Evolutionary conservation across 2,797 vertebrate genomes (phyloP).

Genomic region (Agapornis canus): DNA sequence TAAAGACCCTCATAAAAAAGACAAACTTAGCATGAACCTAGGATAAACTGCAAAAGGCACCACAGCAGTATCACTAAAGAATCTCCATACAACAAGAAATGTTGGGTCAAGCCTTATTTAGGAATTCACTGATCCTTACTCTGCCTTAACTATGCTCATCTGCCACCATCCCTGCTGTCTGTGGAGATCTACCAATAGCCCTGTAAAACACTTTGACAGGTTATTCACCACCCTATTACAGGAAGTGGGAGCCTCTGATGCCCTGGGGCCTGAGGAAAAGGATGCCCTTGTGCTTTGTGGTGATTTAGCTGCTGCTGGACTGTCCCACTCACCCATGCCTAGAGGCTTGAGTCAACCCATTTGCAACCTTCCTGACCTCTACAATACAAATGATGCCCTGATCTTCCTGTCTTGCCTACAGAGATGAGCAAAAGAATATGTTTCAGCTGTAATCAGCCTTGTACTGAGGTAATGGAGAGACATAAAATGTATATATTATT

Average conservation of each 20-base stretch:
- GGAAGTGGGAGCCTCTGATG: background rate
- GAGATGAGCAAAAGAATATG: background rate
- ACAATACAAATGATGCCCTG: background rate
- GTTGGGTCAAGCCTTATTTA: background rate
- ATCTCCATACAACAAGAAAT: background rate
- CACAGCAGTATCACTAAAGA: background rate
- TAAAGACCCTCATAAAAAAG: background rate
- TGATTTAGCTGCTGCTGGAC: background rate
- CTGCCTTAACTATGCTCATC: rapidly evolving
- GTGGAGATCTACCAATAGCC: background rate
- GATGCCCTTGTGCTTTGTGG: rapidly evolving
- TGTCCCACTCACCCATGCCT: background rate
- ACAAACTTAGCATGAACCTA: background rate
- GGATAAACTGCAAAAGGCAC: background rate
- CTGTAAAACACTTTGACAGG: background rate
- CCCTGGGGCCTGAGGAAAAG: background rate
- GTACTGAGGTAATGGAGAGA: background rate
- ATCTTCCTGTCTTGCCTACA: background rate
- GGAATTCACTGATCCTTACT: background rate
- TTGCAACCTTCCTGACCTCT: background rate
- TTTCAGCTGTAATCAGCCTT: background rate
- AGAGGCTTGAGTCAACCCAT: background rate
- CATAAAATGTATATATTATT: background rate
- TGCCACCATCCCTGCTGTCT: background rate
- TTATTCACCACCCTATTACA: rapidly evolving